These are phyloP conservation scores for Onychomys leucogaster DNA, from an alignment of 2,797 vertebrate genomes.

Conservation along the genomic window DNA sequence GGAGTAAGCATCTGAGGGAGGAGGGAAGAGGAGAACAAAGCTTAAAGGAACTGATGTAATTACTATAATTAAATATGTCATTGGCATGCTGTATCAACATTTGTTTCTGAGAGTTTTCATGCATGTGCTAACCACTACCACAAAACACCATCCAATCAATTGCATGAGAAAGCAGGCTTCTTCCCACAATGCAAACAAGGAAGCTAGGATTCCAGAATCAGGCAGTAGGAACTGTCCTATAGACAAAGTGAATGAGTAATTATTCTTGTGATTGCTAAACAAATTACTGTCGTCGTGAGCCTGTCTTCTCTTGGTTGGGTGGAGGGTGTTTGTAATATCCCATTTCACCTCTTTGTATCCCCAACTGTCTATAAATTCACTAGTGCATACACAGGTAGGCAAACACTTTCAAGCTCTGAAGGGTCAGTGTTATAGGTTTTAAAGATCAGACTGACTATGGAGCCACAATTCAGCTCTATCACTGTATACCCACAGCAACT, in stretches of 20 bases:
- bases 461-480: background rate
- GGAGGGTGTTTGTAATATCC: background rate
- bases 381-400: background rate
- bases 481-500: background rate
- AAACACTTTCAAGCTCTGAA: background rate
- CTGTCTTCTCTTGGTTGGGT: background rate
- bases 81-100: background rate
- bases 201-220: background rate
- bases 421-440: background rate
- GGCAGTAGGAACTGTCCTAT: background rate
- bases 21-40: background rate
- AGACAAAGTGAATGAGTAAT: background rate
- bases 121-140: background rate
- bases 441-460: background rate
- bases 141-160: background rate
- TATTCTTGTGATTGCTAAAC: background rate
- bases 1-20: background rate
- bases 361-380: background rate
- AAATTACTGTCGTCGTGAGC: background rate
- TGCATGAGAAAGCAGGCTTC: background rate
- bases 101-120: background rate
- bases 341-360: background rate
- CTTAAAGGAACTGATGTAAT: background rate
- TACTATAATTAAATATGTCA: background rate
- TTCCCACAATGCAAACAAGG: background rate